phyloP scores from a whole-genome alignment of 2,888 invertebrate species.

The Timema cristinae region DNA sequence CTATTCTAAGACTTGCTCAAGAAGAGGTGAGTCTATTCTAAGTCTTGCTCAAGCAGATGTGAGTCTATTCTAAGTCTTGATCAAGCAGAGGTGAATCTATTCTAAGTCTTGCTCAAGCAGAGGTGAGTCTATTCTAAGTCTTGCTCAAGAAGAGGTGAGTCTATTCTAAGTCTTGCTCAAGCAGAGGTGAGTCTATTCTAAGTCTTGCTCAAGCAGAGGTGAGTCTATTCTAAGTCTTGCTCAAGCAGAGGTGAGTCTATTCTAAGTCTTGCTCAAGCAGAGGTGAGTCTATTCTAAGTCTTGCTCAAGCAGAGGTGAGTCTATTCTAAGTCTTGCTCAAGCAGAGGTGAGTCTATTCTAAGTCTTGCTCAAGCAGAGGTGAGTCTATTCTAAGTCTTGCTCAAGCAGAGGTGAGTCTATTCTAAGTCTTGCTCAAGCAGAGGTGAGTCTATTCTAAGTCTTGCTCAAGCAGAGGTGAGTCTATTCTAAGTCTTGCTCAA shows the following conservation, averaged over 20 bases:
- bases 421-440: constrained; percentile 73
- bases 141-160: constrained; percentile 76
- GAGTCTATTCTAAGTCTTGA: constrained; percentile 71
- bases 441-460: constrained; percentile 70
- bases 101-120: constrained; percentile 73
- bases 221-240: constrained; percentile 74
- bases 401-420: constrained; percentile 73
- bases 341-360: constrained; percentile 72
- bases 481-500: constrained; percentile 72
- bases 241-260: constrained; percentile 73
- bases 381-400: constrained; percentile 74
- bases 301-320: constrained; percentile 76
- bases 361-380: constrained; percentile 76
- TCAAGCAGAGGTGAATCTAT: constrained; percentile 73
- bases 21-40: constrained; percentile 72
- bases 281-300: constrained; percentile 70
- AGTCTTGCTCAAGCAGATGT: constrained; percentile 74
- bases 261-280: constrained; percentile 73
- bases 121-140: constrained; percentile 70
- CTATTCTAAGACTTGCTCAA: constrained; percentile 72
- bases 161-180: constrained; percentile 72
- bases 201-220: constrained; percentile 76
- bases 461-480: constrained; percentile 76
- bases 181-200: constrained; percentile 72
- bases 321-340: constrained; percentile 72